Base-by-base conservation (phyloP, 2,797 vertebrate species). In the Mus caroli region DNA sequence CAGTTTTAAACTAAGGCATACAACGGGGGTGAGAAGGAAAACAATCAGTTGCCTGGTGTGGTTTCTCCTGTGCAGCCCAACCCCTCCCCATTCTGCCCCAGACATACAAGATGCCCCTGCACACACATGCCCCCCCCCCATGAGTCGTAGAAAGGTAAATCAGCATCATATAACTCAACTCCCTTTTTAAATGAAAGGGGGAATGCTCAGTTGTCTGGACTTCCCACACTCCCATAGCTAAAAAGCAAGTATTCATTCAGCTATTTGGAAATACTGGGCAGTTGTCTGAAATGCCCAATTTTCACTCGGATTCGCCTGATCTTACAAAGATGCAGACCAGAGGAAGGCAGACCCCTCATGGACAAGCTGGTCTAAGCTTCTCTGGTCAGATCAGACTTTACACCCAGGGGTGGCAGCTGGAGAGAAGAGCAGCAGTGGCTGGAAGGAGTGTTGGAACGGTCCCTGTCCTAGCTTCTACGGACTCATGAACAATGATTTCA, bases 401-500 rank as follows among this genome's bases (percentile, higher is more conserved):
- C 0, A 22, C 9, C 50, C 0, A 40, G 46, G 56, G 67, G 87
- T 0, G 1, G 10, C 19, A 2, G 73, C 0, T 11, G 22, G 10
- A 46, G 76, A 26, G 79, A 15, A 22, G 6, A 24, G 24, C 26
- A 46, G 75, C 26, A 46, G 13, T 15, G 0, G 60, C 0, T 14
- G 26, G 13, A 54, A 80, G 31, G 76, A 22, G 12, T 17, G 24
- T 28, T 5, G 12, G 50, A 26, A 8, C 37, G 4, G 0, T 54
- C 26, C 67, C n/a, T 56, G 71, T 62, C 79, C 69, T 43, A 83
- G 50, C 3, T 3, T 37, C 60, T n/a, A 82, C 20, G 13, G 97
- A 97, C 96, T 97, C 97, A 96, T 91, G 98, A 97, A 89, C 93
- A 90, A 97, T 97, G 96, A 85, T 96, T 98, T 98, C 97, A 94